Conservation (phyloP, 2,113 vertebrate species). For the Dasyprocta punctata region DNA sequence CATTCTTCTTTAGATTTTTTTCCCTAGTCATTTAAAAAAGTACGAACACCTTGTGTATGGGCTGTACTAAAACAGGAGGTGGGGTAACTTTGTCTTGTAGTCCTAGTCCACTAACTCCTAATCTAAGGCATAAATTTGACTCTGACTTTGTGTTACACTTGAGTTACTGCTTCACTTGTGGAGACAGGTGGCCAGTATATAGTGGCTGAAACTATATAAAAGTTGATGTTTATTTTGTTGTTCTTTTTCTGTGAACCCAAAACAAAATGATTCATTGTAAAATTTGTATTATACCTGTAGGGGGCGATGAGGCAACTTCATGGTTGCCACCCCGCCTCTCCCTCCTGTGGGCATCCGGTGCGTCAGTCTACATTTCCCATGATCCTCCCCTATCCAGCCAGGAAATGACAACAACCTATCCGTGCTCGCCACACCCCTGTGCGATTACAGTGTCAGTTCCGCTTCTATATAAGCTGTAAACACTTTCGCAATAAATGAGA, state of each 20-base stretch:
- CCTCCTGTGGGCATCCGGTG: too few species aligned
- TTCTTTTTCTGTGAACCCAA: neutral
- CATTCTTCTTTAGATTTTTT: neutral
- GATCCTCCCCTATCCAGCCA: too few species aligned
- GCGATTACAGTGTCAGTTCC: too few species aligned
- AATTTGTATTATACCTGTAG: slow-evolving; percentile 21
- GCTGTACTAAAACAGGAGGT: neutral
- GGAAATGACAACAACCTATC: too few species aligned
- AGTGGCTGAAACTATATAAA: slow-evolving; percentile 21
- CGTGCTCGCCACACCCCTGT: too few species aligned
- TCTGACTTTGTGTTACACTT: neutral
- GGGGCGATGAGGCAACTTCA: too few species aligned
- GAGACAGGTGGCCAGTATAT: neutral
- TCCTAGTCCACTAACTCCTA: neutral
- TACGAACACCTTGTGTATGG: neutral
- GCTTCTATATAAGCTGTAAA: too few species aligned
- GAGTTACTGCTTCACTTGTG: neutral
- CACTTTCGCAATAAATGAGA: too few species aligned
- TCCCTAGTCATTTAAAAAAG: neutral
- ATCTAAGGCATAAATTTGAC: neutral
- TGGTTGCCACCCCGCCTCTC: too few species aligned
- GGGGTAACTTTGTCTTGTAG: neutral
- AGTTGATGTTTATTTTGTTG: neutral
- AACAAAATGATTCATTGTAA: slow-evolving; percentile 8
- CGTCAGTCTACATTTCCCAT: too few species aligned